Base-by-base conservation (phyloP, 2,888 invertebrate genomes). In the Lysandra bellargus region DNA sequence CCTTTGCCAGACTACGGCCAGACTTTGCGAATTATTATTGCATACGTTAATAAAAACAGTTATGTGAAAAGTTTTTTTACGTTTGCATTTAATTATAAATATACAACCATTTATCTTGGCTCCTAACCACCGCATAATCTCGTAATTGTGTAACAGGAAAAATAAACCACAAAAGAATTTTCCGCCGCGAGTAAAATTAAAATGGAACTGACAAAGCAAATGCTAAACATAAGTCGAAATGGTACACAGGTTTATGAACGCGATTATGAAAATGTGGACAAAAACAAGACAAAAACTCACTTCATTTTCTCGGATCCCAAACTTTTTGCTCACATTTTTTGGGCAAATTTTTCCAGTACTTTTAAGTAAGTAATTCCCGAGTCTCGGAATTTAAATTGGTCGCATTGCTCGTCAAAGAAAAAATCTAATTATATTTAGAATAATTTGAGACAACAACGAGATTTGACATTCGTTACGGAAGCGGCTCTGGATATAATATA, bases 181-280 rank as follows among this genome's bases (percentile, higher is more conserved):
- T 76, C 76, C 76, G 76, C 76, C 53, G 30, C 57, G 76, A 49
- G 57, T 33, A 49, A 76, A 76, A 76, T 76, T 76, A 76, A 76
- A 76, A 76, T 33, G 76, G 57, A 76, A 76, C 76, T 76, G 76
- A 76, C 76, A 76, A 76, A 76, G 76, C 76, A 76, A 76, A 76
- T 76, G 53, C 57, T 49, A 76, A 76, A 57, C 76, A 76, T 76
- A 76, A 53, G 76, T 76, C 76, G 49, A 76, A 76, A 76, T 53
- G 76, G 76, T 53, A 76, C 44, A 74, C 74, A 76, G 53, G 49
- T 76, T 74, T 76, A 79, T 78, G 79, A 79, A 80, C 80, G 78
- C 79, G 79, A 80, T 80, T 80, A 79, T 80, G 78, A 80, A 80
- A 80, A 73, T 78, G 69, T 78, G 77, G 44, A 80, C 75, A 78